Evolutionary conservation across 2,113 vertebrate genomes (phyloP), one percentile per base, ranked within the genome.

Genomic region (Urocitellus parryii): DNA sequence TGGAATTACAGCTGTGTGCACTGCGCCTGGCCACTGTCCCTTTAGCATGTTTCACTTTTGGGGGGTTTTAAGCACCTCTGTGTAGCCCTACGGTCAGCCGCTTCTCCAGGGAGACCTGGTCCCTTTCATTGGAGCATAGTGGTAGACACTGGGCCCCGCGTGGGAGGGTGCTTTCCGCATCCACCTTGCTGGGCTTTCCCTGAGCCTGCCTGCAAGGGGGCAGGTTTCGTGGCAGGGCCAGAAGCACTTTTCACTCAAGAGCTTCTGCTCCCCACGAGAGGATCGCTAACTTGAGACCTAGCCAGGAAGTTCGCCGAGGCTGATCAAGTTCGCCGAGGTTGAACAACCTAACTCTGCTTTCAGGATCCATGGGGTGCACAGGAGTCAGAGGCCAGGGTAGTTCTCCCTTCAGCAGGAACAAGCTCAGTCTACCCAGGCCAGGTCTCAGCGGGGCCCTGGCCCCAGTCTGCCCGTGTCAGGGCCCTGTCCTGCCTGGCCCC

Each of bases 291-390:
- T 16, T 11, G n/a, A 16, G 12, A 2, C 24, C 29, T 11, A 12
- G 37, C 79, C 29, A 2, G 10, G 0, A 1, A 22, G 58, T 11
- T 56, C 27, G 22, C 70, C 45, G 8, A 24, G 48, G 4, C 39
- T 2, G 2, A 6, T 25, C 0, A 8, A 34, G 29, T n/a, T n/a
- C n/a, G 42, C 65, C 32, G n/a, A n/a, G n/a, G 0, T 0, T 45
- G 32, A 6, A 8, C 56, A 51, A 32, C 20, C 20, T 58, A 8
- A 17, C 20, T 8, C 22, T 63, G 61, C 61, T 63, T 37, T 80
- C n/a, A 8, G n/a, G 76, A 12, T 53, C 32, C 32, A 0, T 5
- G 3, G 20, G 42, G 61, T 5, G 4, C 48, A 5, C 22, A 5
- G 32, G 1, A 29, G 51, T 8, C 29, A 25, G 25, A n/a, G 68